Base-by-base conservation (phyloP, 2,113 vertebrate genomes). In the Bos javanicus region DNA sequence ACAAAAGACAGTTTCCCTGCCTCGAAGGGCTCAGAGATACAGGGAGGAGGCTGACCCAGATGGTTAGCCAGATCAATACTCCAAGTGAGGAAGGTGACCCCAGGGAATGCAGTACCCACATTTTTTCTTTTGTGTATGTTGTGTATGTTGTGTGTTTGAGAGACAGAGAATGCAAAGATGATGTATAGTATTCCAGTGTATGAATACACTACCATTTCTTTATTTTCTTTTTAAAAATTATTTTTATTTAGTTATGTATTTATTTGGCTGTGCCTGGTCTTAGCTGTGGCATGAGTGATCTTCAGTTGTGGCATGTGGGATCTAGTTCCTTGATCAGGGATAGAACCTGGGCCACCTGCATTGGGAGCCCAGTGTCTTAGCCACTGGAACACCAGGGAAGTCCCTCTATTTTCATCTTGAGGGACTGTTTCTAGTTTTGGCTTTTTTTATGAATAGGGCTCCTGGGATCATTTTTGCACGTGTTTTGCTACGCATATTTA, bases 401-500 rank as follows among this genome's bases (percentile, higher is more conserved):
- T 33, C 39, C 23, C 23, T 76, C 71, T 76, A 26, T 43, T 76
- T 43, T 76, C 71, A 80, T 80, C 59, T 12, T 90, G 25, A 36
- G 7, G 19, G 26, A 74, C 36, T 83, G 50, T 46, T 71, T 62
- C 28, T 12, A 33, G 16, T 36, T 76, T 85, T 78, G 67, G 10
- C 43, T 50, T 25, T 80, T 92, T 82, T 90, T 52, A 39, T 62
- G 89, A 82, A 33, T n/a, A n/a, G 12, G 52, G 52, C 78, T 67
- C 2, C 28, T 0, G 3, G 76, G 23, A n/a, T n/a, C 39, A 6
- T 28, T 36, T 67, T n/a, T 57, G 62, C 54, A 56, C 0, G 0
- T 15, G 60, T 52, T 87, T 74, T 64, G 33, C 6, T 62, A 19
- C 1, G 13, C 12, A 7, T 28, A 64, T 36, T 84, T 54, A 62